phyloP scores from a whole-genome alignment of 2,888 invertebrate genomes.

The Conops quadrifasciatus region DNA sequence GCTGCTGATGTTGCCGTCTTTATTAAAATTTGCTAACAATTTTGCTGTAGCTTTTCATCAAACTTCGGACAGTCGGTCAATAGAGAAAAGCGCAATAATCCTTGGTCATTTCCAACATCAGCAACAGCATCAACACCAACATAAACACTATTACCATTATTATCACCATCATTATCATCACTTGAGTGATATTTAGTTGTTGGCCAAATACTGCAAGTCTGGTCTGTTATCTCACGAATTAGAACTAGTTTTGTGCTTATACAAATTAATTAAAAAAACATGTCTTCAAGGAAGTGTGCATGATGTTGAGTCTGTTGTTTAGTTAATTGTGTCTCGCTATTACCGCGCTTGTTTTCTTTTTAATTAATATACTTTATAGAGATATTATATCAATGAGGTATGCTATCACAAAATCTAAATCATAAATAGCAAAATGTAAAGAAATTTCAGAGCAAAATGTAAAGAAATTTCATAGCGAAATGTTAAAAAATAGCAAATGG shows the following conservation, averaged over 20 bases:
- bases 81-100: not conserved
- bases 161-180: no score
- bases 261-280: not conserved
- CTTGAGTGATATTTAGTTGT: no score
- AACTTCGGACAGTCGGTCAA: conserved; percentile 24
- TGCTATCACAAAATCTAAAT: not conserved
- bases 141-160: not conserved
- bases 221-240: not conserved
- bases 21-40: not conserved
- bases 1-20: no score
- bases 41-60: not conserved
- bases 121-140: conserved; percentile 6
- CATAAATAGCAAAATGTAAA: not conserved
- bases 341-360: not conserved
- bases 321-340: not conserved
- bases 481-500: not conserved
- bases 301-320: not conserved
- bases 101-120: not conserved
- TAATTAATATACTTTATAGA: not conserved
- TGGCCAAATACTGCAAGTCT: not conserved
- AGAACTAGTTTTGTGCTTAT: conserved; percentile 11
- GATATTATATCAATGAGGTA: not conserved
- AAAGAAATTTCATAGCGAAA: not conserved
- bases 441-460: no score
- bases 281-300: not conserved